These are phyloP conservation scores for Lasioglossum lativentre DNA, from an alignment of 2,888 invertebrate species.

Conservation along the genomic window DNA sequence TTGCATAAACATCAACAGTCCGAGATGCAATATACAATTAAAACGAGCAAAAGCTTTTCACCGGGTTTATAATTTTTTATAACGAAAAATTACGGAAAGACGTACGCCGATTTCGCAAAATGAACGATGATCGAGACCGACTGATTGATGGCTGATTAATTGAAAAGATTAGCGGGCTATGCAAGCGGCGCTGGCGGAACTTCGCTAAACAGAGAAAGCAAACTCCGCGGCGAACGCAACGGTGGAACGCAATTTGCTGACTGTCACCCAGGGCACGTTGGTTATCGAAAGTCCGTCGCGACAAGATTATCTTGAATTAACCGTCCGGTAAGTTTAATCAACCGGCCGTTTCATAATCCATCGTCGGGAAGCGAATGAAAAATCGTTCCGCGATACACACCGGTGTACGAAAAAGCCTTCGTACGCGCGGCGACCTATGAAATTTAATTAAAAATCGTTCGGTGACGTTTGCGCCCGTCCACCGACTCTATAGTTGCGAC, in stretches of 20 bases:
- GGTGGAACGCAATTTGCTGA: slow-evolving; percentile 9
- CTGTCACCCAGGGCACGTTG: slow-evolving; percentile 9
- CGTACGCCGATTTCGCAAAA: not conserved
- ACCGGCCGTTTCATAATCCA: slow-evolving; percentile 1
- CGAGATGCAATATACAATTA: too few species aligned
- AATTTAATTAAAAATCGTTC: slow-evolving; percentile 41
- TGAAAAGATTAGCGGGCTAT: not conserved
- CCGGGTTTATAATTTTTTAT: not conserved
- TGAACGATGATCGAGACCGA: not conserved
- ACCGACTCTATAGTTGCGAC: not conserved
- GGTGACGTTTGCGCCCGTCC: not conserved
- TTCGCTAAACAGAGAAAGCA: not conserved
- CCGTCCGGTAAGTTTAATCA: not conserved
- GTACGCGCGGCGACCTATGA: not conserved
- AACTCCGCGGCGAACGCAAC: not conserved
- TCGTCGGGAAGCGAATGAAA: slow-evolving; percentile 1
- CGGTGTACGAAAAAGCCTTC: not conserved
- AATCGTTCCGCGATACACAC: not conserved
- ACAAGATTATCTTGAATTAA: slow-evolving; percentile 10
- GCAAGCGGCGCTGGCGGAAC: not conserved
- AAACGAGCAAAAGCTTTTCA: not conserved
- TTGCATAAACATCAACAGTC: not conserved
- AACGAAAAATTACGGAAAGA: not conserved
- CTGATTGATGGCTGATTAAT: slow-evolving; percentile 13
- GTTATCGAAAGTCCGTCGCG: not conserved